phyloP scores from a whole-genome alignment of 35 echinoderm and acorn worm genomes.

The Lytechinus variegatus region DNA sequence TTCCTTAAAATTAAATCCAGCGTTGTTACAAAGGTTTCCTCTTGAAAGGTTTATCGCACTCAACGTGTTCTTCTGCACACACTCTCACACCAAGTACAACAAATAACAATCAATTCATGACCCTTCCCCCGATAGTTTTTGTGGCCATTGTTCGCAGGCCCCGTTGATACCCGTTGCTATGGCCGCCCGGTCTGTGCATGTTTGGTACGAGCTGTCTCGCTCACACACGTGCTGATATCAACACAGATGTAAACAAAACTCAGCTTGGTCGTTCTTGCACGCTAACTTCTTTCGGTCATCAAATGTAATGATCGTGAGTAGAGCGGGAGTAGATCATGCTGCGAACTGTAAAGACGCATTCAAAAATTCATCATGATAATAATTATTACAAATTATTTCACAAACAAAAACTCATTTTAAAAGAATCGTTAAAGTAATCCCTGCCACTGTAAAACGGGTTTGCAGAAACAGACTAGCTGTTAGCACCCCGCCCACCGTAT shows the following conservation, averaged over 20 bases:
- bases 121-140: not conserved
- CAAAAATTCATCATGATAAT: no score
- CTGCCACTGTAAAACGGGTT: no score
- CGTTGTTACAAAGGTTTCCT: not conserved
- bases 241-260: not conserved
- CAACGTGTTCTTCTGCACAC: constrained; percentile 12
- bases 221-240: not conserved
- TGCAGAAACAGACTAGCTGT: no score
- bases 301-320: no score
- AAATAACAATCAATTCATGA: constrained; percentile 35
- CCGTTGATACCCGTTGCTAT: constrained; percentile 34
- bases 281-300: not conserved
- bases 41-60: constrained; percentile 6
- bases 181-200: not conserved
- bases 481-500: no score
- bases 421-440: no score
- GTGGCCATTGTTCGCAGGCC: not conserved
- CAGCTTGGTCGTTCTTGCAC: not conserved
- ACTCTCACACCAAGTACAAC: constrained; percentile 31
- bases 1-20: not conserved
- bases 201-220: not conserved
- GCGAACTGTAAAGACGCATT: no score
- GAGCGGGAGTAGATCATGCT: no score
- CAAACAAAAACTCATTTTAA: no score
- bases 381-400: no score